Percentiles rank a stretch among this genome's conserved stretches.
phyloP scores from a whole-genome alignment of 2,888 invertebrate genomes.

The Lysandra coridon region DNA sequence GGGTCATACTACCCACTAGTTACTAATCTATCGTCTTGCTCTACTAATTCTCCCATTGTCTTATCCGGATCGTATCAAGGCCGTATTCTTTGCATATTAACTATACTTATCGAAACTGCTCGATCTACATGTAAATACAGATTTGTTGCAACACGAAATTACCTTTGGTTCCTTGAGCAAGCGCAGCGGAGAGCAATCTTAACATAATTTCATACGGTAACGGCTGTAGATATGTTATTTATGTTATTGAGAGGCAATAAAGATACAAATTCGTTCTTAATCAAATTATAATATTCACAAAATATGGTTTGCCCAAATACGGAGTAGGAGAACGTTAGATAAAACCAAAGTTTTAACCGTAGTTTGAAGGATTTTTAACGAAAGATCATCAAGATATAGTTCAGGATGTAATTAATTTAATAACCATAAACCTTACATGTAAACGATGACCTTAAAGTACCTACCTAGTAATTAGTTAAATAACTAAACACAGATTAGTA shows the following conservation, averaged over 20 bases:
- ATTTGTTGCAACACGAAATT: conserved; percentile 20
- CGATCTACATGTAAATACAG: background rate
- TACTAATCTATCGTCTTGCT: conserved; percentile 42
- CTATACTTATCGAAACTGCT: conserved; percentile 3
- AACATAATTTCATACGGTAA: background rate
- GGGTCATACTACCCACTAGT: conserved; percentile 63
- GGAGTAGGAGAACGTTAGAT: no score
- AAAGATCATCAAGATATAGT: conserved; percentile 1
- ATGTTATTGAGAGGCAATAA: background rate
- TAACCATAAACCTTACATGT: conserved; percentile 7
- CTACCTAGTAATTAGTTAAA: background rate
- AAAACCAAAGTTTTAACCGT: background rate
- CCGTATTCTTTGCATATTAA: conserved; percentile 20
- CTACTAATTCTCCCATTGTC: conserved; percentile 31
- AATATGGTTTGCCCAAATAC: no score
- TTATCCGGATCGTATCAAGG: conserved; percentile 32
- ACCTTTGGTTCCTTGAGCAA: conserved; percentile 1
- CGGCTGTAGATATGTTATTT: background rate
- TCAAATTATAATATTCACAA: background rate
- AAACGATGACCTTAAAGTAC: background rate
- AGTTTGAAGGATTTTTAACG: background rate
- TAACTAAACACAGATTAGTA: background rate
- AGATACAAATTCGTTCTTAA: background rate
- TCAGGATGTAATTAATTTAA: conserved; percentile 12
- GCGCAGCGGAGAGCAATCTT: background rate